Base-by-base conservation (phyloP, 2,113 vertebrate species). In the Myxocyprinus asiaticus region DNA sequence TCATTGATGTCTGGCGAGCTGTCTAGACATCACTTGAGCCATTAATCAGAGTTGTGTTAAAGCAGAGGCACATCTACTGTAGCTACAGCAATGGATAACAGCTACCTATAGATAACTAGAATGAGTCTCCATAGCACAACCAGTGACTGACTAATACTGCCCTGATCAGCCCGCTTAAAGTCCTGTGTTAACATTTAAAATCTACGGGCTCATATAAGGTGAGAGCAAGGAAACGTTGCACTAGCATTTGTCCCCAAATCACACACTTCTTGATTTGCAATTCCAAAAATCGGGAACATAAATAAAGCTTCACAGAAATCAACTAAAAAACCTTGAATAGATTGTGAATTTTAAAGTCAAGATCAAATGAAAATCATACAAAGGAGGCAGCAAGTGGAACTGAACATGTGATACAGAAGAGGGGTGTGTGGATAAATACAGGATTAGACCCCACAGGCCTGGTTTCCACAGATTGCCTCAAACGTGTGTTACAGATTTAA, bases 331-430 rank as follows among this genome's bases (percentile, higher is more conserved):
- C 85, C 88, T 89, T 93, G 91, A 93, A 93, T 92, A 92, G 90
- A 92, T 93, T 93, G 92, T 83, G 89, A 90, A 93, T 92, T 94
- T 94, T 91, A 92, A 93, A 93, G 90, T 90, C 89, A 70, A 93
- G 92, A 94, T 94, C 92, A 94, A 94, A 94, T 93, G 89, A 88
- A 92, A 92, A 93, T 90, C 88, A 48, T 91, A 94, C 92, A 94
- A 94, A 94, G 88, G 91, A 91, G 83, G 84, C 85, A 87, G 91
- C 89, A 90, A 92, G 91, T 92, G 90, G 93, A 94, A 93, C 92
- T 92, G 92, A 92, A 92, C 93, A 92, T 93, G 89, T 91, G 92
- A 93, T 93, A 93, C 91, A 91, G 88, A 92, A 88, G 91, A 92
- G 90, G 87, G 56, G 76, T 82, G 76, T 85, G 86, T 82, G 91